phyloP scores from a whole-genome alignment of 2,888 invertebrate genomes.

The Limnephilus marmoratus region DNA sequence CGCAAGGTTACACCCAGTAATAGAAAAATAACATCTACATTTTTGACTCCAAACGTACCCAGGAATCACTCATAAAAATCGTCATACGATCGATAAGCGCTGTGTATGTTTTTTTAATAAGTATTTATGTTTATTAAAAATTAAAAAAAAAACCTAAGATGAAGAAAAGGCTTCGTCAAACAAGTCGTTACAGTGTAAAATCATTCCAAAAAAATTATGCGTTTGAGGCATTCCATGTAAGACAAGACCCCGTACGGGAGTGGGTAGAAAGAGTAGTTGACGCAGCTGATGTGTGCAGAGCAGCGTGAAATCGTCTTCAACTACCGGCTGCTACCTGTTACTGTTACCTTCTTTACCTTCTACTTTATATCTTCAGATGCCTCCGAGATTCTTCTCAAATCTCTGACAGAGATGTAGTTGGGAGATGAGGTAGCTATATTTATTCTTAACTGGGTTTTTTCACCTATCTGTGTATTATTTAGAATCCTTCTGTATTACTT shows the following conservation, averaged over 20 bases:
- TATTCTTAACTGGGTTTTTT: too few relatives aligned
- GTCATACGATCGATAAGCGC: too few relatives aligned
- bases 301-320: conserved; percentile 65
- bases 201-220: background rate
- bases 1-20: too few relatives aligned
- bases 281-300: conserved; percentile 61
- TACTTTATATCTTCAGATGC: background rate
- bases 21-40: too few relatives aligned
- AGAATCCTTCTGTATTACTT: too few relatives aligned
- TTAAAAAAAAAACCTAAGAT: too few relatives aligned
- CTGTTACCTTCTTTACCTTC: conserved; percentile 21
- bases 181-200: background rate
- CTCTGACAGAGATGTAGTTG: background rate
- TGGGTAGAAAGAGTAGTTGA: background rate
- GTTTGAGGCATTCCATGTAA: conserved; percentile 18
- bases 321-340: conserved; percentile 63
- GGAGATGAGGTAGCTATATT: background rate
- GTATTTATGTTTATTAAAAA: too few relatives aligned
- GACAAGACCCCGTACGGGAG: background rate
- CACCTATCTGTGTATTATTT: too few relatives aligned
- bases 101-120: too few relatives aligned
- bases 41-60: too few relatives aligned
- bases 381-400: background rate
- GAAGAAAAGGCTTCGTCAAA: background rate
- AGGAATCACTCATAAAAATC: too few relatives aligned